These are phyloP conservation scores for Trissonchulus sp. DNA, from an alignment of 2,888 invertebrate species.

Conservation along the genomic window DNA sequence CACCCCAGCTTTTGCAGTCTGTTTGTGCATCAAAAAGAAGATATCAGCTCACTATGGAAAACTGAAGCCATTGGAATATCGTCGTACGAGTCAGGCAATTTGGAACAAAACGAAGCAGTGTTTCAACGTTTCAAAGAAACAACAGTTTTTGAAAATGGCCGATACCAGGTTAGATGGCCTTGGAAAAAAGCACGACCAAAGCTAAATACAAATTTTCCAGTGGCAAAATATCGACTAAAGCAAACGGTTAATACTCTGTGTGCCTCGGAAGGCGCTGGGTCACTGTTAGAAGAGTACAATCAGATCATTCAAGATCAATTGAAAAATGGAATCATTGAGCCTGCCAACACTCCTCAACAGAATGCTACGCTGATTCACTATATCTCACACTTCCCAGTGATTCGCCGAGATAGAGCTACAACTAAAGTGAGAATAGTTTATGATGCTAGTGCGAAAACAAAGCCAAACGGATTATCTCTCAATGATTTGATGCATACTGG, in stretches of 20 bases:
- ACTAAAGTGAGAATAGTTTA: slow-evolving; percentile 7
- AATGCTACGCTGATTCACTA: not conserved
- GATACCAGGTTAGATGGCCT: not conserved
- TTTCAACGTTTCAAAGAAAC: not conserved
- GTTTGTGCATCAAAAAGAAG: too few species aligned
- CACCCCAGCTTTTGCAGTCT: too few species aligned
- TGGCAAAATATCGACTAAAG: not conserved
- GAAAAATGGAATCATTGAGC: not conserved
- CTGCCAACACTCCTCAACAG: not conserved
- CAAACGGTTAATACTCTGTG: not conserved
- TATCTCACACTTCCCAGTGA: slow-evolving; percentile 5
- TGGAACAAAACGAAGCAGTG: not conserved
- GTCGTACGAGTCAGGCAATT: not conserved
- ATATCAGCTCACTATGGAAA: too few species aligned
- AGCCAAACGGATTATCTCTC: too few species aligned
- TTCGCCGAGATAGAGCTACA: not conserved
- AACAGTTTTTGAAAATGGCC: too few species aligned
- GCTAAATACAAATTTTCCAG: not conserved
- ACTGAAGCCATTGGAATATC: too few species aligned
- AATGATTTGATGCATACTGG: slow-evolving; percentile 5
- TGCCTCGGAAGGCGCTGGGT: not conserved
- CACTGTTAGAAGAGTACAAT: slow-evolving; percentile 1
- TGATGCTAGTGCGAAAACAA: too few species aligned
- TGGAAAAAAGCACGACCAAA: not conserved
- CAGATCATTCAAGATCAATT: slow-evolving; percentile 2